Conservation (phyloP, 2,797 vertebrate species). For the Acrossocheilus fasciatus region DNA sequence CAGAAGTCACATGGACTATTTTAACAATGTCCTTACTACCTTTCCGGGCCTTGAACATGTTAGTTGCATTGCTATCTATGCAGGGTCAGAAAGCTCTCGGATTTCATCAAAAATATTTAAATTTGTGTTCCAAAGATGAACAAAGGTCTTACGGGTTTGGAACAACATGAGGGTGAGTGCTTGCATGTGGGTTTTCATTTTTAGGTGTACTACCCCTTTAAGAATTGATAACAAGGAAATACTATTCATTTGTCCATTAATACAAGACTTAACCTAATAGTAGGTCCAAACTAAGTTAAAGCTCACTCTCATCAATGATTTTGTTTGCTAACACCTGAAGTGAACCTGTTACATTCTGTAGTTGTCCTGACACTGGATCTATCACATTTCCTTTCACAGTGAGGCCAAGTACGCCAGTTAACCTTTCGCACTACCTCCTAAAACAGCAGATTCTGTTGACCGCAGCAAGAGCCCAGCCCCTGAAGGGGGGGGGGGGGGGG, state of each 20-base stretch:
- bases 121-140: not conserved
- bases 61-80: not conserved
- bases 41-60: not conserved
- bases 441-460: slow-evolving; percentile 61
- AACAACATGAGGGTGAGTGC: not conserved
- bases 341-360: slow-evolving; percentile 51
- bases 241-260: not conserved
- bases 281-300: not conserved
- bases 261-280: not conserved
- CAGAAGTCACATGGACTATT: not conserved
- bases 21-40: not conserved
- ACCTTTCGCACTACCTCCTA: slow-evolving; percentile 58
- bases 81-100: not conserved
- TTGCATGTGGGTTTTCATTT: not conserved
- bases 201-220: not conserved
- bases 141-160: not conserved
- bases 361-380: slow-evolving; percentile 49
- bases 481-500: not conserved
- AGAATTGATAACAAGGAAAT: not conserved
- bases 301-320: not conserved
- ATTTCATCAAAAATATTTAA: not conserved
- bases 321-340: slow-evolving; percentile 18
- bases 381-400: slow-evolving; percentile 45
- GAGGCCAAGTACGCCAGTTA: slow-evolving; percentile 58
- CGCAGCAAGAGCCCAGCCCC: not conserved